Base-by-base conservation (phyloP, 2,888 invertebrate species). In the Empis stercorea region DNA sequence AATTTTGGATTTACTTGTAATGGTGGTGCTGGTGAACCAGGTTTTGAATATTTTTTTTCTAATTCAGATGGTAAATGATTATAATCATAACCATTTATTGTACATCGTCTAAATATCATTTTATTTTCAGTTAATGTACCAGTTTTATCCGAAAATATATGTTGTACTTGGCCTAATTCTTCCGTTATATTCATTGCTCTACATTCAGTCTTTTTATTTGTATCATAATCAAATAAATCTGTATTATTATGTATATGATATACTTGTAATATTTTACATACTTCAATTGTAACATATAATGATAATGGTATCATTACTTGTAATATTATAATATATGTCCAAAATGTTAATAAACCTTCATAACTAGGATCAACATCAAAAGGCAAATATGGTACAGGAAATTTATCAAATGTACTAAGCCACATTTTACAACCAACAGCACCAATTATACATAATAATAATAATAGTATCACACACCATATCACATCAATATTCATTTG, bases 221-320 rank as follows among this genome's bases (percentile, higher is more conserved):
- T 84, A 48, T 80, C 76, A 16, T 81, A 76, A 66, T 96, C 91
- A 67, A 86, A 92, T 63, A 97, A 76, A 56, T 88, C 84, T 13
- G 81, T 72, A 67, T 96, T 95, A 59, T 89, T 82, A 60, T 89
- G 87, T 59, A 97, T 95, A 67, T 94, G 92, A 70, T 86, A 95
- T 43, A 95, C 88, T 75, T 97, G 96, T 50, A 91, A 78, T 52
- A 96, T 78, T 71, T 96, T 97, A 57, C 95, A 89, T 75, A 97
- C 80, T 71, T 97, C 97, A 60, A 97, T 81, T 4, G 95, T 93
- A 46, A 97, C 96, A 71, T 97, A 97, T 51, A 97, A 73, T 9
- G 96, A 94, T 42, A 97, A 75, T 1, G 97, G 97, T 64, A 97
- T 95, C 84, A 97, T 91, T 51, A 95, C 87, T 78, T 96, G 96